Base-by-base conservation (phyloP, 2,888 invertebrate species). In the Amiota mariae region DNA sequence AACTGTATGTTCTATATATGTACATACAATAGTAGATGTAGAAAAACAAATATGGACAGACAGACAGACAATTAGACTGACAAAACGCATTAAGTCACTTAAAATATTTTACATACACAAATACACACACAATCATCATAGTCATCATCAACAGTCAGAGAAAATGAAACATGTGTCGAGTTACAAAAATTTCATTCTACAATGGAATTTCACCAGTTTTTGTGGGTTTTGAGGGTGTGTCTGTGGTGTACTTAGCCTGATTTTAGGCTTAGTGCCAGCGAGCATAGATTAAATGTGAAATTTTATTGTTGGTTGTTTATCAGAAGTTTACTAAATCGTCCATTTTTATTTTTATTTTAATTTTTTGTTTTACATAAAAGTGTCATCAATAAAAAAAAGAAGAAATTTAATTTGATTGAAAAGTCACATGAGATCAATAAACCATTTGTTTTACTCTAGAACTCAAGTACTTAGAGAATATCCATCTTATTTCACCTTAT, bases 51-150 rank as follows among this genome's bases (percentile, higher is more conserved):
- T 13, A 18, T 24, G 20, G 24, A 59, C 46, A 63, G 24, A 59
- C 46, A 63, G 46, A 24, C 36, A n/a, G 15, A 59, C 15, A 36
- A 59, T 15, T 18, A 18, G 59, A 59, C 63, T 13, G 63, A 66
- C 71, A 76, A 74, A 73, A 76, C 77, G 75, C 56, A 77, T 72
- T 79, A 79, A 79, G 73, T 74, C 70, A 72, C 74, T 78, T 82
- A 82, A 77, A 82, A 85, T 82, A 77, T 68, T 68, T 20, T 24
- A 67, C 51, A n/a, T 48, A 15, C 54, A n/a, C 66, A 59, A 15
- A 18, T n/a, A 20, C 59, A 59, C 15, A 9, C 20, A 20, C 20
- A 63, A 59, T 20, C 15, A 20, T 59, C 59, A 59, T 15, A 20
- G 6, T 18, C 24, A 59, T 18, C 59, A 59, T 4, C 59, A 11